Evolutionary conservation across 2,113 vertebrate genomes (phyloP).

Genomic region (Myocastor coypus): DNA sequence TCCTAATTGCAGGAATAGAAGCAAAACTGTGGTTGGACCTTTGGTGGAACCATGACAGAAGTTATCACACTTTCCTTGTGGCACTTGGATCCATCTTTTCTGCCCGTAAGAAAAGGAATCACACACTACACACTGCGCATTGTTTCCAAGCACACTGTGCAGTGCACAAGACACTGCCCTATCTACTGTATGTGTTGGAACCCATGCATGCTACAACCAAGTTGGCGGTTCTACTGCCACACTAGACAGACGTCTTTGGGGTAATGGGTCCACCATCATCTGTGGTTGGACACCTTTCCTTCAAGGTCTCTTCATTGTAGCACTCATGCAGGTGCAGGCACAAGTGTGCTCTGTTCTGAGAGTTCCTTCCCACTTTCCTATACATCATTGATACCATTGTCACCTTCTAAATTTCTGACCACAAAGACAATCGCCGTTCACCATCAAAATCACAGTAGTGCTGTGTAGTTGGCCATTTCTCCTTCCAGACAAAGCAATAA

Average conservation of each 20-base stretch:
- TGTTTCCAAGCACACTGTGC: background rate
- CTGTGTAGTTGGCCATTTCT: background rate
- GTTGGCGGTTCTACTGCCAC: background rate
- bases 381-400: background rate
- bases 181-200: background rate
- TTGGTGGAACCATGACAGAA: background rate
- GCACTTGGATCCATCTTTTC: background rate
- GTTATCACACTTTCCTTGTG: background rate
- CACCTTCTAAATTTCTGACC: background rate
- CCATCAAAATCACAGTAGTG: background rate
- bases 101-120: background rate
- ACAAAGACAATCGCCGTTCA: background rate
- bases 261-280: background rate
- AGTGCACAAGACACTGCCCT: background rate
- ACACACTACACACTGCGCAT: background rate
- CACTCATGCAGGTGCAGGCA: background rate
- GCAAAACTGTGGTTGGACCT: background rate
- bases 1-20: background rate
- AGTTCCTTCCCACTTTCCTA: background rate
- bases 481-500: background rate
- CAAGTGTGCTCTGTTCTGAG: background rate
- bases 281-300: background rate
- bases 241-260: background rate
- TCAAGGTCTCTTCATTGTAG: background rate
- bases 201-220: background rate